phyloP scores from a whole-genome alignment of 2,113 vertebrate species.

The Donacobius atricapilla region DNA sequence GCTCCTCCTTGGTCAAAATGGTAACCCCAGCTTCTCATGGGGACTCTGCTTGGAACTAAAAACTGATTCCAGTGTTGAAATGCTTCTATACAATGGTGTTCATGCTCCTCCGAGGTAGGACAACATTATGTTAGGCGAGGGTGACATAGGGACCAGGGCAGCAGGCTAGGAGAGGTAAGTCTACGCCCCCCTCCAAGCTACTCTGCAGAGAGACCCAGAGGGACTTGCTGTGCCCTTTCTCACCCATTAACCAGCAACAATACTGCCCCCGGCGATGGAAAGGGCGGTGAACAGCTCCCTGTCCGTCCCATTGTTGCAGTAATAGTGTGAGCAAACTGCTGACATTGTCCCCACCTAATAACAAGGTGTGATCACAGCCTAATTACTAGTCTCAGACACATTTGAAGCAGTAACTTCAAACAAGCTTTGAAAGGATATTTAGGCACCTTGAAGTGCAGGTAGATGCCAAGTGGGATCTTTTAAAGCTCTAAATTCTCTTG shows the following conservation, averaged over 20 bases:
- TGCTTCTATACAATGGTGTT: background rate
- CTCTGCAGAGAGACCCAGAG: background rate
- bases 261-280: background rate
- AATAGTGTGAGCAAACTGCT: background rate
- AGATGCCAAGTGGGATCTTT: background rate
- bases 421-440: background rate
- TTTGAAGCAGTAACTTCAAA: background rate
- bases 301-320: background rate
- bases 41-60: background rate
- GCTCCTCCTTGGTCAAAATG: background rate
- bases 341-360: background rate
- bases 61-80: background rate
- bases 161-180: background rate
- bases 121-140: background rate
- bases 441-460: background rate
- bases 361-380: background rate
- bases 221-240: background rate
- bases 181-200: background rate
- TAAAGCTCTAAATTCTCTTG: background rate
- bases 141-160: background rate
- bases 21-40: background rate
- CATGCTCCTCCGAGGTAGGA: background rate
- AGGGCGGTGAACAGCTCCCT: background rate
- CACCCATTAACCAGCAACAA: slow-evolving; percentile 34
- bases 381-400: background rate